Percentiles rank a stretch among this genome's conserved stretches.
Conservation (phyloP, 2,113 vertebrate species). For the Columba janthina region DNA sequence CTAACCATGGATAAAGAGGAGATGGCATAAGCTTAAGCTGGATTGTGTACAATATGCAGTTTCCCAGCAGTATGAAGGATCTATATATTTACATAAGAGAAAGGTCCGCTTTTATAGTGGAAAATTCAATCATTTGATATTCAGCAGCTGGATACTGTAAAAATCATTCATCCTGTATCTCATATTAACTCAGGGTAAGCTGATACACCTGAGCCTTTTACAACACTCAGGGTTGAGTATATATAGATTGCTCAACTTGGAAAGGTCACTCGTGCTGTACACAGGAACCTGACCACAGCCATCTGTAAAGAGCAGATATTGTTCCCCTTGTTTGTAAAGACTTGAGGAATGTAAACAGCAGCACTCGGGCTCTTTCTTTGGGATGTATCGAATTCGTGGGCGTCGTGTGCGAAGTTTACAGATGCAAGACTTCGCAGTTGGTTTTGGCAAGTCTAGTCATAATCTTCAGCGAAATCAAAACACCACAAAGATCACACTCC, state of each 20-base stretch:
- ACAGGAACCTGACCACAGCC: constrained; percentile 23
- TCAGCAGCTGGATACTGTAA: constrained; percentile 47
- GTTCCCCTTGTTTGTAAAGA: constrained; percentile 64
- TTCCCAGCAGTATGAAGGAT: not conserved
- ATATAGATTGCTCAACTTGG: constrained; percentile 8
- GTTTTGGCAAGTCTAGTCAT: constrained; percentile 47
- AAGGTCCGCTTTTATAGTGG: not conserved
- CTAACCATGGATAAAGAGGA: not conserved
- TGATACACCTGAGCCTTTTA: constrained; percentile 29
- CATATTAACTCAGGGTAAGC: not conserved
- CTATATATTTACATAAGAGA: not conserved
- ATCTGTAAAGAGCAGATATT: constrained; percentile 63
- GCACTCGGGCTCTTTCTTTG: not conserved
- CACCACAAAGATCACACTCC: constrained; percentile 57
- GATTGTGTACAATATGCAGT: not conserved
- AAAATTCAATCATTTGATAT: constrained; percentile 19
- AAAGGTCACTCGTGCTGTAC: constrained; percentile 38
- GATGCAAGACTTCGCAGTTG: not conserved
- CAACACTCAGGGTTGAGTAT: not conserved
- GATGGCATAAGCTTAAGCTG: not conserved
- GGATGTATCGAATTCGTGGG: constrained; percentile 22
- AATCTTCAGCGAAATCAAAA: constrained; percentile 54
- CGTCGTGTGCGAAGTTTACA: not conserved
- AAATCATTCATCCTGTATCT: constrained; percentile 2
- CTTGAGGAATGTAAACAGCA: constrained; percentile 64